These are phyloP conservation scores for Agrochola lychnidis DNA, from an alignment of 2,888 invertebrate species.

Conservation along the genomic window DNA sequence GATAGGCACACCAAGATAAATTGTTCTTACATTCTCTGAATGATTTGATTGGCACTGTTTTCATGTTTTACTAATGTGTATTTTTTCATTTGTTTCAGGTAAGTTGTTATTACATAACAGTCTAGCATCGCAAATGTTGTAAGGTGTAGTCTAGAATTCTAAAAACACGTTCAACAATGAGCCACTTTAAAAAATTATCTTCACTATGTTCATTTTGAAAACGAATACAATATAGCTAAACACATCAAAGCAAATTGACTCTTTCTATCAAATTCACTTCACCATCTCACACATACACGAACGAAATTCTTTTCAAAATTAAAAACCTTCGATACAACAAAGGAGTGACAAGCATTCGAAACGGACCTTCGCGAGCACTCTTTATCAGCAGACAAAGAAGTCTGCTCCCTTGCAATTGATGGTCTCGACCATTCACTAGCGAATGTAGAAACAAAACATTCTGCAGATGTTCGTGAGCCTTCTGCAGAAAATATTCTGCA, in stretches of 20 bases:
- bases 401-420: conserved; percentile 77
- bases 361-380: conserved; percentile 68
- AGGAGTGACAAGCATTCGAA: conserved; percentile 68
- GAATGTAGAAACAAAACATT: conserved; percentile 72
- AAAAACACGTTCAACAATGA: neutral
- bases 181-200: neutral
- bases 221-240: neutral
- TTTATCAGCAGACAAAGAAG: conserved; percentile 74
- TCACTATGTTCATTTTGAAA: neutral
- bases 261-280: conserved; percentile 31
- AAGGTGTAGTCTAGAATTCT: conserved; percentile 2
- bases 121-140: neutral
- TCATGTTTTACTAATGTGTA: conserved; percentile 18
- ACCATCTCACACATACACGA: conserved; percentile 28
- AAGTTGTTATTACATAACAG: conserved; percentile 30
- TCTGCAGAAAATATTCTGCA: conserved; percentile 57
- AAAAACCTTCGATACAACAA: conserved; percentile 63
- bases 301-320: conserved; percentile 60
- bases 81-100: conserved; percentile 47
- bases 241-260: conserved; percentile 30
- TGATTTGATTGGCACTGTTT: neutral
- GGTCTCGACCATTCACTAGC: conserved; percentile 69
- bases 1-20: conserved; percentile 18
- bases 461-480: conserved; percentile 63
- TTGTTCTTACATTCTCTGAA: neutral